These are phyloP conservation scores for Pelochelys cantorii DNA, from an alignment of 2,797 vertebrate genomes.

Conservation along the genomic window DNA sequence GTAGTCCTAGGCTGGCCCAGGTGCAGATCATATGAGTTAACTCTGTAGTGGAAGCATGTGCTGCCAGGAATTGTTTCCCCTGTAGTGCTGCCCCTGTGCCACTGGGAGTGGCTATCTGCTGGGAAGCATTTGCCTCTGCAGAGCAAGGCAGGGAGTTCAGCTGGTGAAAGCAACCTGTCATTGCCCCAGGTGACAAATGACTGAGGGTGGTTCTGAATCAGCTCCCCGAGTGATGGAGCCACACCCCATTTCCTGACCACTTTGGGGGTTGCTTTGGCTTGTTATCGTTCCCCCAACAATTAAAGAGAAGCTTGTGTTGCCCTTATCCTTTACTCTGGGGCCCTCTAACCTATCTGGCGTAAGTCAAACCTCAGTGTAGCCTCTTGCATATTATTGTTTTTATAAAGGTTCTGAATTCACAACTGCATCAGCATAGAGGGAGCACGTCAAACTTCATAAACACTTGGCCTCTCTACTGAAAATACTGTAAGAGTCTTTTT, in stretches of 20 bases:
- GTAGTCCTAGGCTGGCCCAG: background rate
- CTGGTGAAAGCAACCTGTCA: background rate
- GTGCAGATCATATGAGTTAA: background rate
- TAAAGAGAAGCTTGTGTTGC: background rate
- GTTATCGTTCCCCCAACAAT: too few species aligned
- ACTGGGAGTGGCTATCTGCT: background rate
- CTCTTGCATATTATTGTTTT: background rate
- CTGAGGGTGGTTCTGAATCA: too few species aligned
- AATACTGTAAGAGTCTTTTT: constrained; percentile 6
- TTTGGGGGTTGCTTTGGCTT: too few species aligned
- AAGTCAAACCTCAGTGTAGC: background rate
- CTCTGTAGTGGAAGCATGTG: background rate
- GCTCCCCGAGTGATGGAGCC: too few species aligned
- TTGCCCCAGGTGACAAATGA: too few species aligned
- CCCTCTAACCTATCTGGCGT: background rate
- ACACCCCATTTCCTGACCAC: too few species aligned
- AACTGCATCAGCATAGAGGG: constrained; percentile 20
- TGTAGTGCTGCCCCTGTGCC: rapidly evolving
- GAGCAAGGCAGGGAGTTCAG: background rate
- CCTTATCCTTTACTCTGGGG: background rate
- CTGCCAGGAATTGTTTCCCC: background rate
- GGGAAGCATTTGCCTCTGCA: background rate
- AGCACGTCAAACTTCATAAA: constrained; percentile 60
- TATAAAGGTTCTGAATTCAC: background rate
- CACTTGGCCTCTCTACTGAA: constrained; percentile 41